Evolutionary conservation across 2,888 invertebrate species (phyloP).

Genomic region (Agrenia bidenticulata): DNA sequence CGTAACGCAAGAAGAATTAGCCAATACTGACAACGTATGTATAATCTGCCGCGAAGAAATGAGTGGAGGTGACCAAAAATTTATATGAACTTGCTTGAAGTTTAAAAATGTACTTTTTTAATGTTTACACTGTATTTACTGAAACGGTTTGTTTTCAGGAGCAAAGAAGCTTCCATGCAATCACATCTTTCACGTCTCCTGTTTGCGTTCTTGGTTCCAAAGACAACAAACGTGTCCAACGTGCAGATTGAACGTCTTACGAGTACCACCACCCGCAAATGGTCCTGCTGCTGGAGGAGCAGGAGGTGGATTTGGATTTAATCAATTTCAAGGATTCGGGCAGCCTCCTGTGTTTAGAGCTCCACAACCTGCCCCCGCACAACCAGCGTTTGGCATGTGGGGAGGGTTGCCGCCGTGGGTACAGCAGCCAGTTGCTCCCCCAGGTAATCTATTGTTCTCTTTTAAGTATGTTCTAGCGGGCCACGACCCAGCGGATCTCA

Average conservation of each 20-base stretch:
- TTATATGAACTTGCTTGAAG: no score
- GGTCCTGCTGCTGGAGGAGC: slow-evolving; percentile 20
- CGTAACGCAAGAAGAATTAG: slow-evolving; percentile 87
- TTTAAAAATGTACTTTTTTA: no score
- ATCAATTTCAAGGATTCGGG: slow-evolving; percentile 40
- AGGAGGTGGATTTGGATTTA: slow-evolving; percentile 31
- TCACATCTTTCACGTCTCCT: slow-evolving; percentile 98
- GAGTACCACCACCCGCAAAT: slow-evolving; percentile 55
- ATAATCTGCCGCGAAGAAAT: slow-evolving; percentile 95
- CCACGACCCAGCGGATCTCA: slow-evolving; percentile 17
- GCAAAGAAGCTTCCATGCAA: slow-evolving; percentile 98
- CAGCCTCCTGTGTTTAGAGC: background rate
- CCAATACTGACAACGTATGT: slow-evolving; percentile 93
- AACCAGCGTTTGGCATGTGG: slow-evolving; percentile 28
- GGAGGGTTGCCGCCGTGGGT: slow-evolving; percentile 42
- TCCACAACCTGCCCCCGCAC: slow-evolving; percentile 6
- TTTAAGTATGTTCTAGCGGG: slow-evolving; percentile 21
- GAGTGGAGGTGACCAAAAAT: slow-evolving; percentile 64
- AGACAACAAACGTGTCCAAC: slow-evolving; percentile 99
- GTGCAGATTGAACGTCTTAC: slow-evolving; percentile 83
- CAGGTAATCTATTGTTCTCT: slow-evolving; percentile 6
- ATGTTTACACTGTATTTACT: no score
- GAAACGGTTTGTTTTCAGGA: slow-evolving; percentile 61
- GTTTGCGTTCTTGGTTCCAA: slow-evolving; percentile 98
- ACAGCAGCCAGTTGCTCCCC: slow-evolving; percentile 22